Percentiles rank a stretch among this genome's conserved stretches.
These are phyloP conservation scores for Argyrosomus japonicus DNA, from an alignment of 2,113 vertebrate genomes.

Conservation along the genomic window DNA sequence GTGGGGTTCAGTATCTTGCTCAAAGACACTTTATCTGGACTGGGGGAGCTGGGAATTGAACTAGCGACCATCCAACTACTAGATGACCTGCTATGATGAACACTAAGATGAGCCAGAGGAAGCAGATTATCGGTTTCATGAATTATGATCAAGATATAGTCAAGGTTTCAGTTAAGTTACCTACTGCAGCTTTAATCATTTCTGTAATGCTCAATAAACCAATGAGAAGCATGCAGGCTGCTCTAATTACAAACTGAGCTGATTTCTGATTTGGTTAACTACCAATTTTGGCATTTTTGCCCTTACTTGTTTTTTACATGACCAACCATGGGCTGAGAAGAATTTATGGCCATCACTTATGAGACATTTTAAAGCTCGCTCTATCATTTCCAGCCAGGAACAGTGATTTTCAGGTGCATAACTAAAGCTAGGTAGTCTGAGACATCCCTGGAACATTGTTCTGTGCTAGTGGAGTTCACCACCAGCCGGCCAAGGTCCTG, in stretches of 20 bases:
- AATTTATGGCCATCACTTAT: conserved; percentile 27
- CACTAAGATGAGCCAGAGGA: too few relatives aligned
- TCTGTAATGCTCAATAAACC: not conserved
- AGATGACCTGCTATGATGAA: too few relatives aligned
- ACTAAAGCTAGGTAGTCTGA: conserved; percentile 14
- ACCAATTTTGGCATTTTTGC: not conserved
- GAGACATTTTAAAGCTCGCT: conserved; percentile 8
- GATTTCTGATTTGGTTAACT: not conserved
- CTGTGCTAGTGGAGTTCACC: conserved; percentile 36
- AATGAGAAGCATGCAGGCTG: not conserved
- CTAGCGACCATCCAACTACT: too few relatives aligned
- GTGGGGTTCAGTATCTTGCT: too few relatives aligned
- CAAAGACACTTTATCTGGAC: too few relatives aligned
- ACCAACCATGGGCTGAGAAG: not conserved
- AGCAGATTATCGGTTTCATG: too few relatives aligned
- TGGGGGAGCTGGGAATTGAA: too few relatives aligned
- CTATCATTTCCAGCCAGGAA: not conserved
- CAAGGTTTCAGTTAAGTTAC: too few relatives aligned
- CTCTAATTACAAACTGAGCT: not conserved
- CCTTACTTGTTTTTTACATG: not conserved
- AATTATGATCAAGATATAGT: too few relatives aligned
- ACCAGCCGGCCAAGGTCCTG: conserved; percentile 64
- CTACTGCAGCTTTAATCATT: not conserved
- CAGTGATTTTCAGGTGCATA: not conserved
- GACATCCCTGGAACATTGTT: conserved; percentile 27